These are phyloP conservation scores for Neoarius graeffei DNA, from an alignment of 2,113 vertebrate species.

Conservation along the genomic window DNA sequence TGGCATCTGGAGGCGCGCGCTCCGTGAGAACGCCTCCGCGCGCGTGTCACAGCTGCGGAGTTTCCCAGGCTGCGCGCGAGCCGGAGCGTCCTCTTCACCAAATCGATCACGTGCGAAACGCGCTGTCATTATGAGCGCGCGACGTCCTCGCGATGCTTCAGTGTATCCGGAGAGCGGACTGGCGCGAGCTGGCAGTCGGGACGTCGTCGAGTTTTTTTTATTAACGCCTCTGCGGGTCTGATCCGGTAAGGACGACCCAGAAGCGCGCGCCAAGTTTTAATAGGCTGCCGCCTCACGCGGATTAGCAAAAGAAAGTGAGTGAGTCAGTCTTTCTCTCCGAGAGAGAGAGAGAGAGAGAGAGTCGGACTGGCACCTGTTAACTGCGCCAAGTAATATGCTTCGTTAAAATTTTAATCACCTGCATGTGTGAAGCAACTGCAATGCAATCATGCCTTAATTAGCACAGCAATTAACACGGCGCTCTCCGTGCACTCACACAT, in stretches of 20 bases:
- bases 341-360: neutral
- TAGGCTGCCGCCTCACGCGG: constrained; percentile 74
- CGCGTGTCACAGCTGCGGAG: constrained; percentile 82
- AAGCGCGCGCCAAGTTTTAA: constrained; percentile 74
- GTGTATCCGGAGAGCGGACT: too few relatives aligned
- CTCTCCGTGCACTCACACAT: constrained; percentile 81
- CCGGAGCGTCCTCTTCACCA: constrained; percentile 69
- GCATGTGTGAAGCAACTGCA: constrained; percentile 99
- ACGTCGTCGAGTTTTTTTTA: constrained; percentile 74
- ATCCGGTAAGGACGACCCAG: constrained; percentile 63
- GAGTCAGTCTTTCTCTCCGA: neutral
- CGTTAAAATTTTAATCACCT: constrained; percentile 99
- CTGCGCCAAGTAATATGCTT: constrained; percentile 98
- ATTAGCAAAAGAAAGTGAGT: constrained; percentile 19
- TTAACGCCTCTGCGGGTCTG: constrained; percentile 78
- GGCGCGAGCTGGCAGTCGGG: constrained; percentile 64
- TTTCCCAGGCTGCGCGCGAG: constrained; percentile 77
- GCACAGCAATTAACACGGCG: constrained; percentile 99
- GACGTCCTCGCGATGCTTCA: constrained; percentile 71
- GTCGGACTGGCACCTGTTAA: constrained; percentile 86
- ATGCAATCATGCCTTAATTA: constrained; percentile 99
- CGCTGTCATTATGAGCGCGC: constrained; percentile 73
- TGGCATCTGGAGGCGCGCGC: constrained; percentile 1
- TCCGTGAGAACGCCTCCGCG: constrained; percentile 53
- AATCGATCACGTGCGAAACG: constrained; percentile 85